Evolutionary conservation across 2,113 vertebrate species (phyloP).

Genomic region (Origma solitaria): DNA sequence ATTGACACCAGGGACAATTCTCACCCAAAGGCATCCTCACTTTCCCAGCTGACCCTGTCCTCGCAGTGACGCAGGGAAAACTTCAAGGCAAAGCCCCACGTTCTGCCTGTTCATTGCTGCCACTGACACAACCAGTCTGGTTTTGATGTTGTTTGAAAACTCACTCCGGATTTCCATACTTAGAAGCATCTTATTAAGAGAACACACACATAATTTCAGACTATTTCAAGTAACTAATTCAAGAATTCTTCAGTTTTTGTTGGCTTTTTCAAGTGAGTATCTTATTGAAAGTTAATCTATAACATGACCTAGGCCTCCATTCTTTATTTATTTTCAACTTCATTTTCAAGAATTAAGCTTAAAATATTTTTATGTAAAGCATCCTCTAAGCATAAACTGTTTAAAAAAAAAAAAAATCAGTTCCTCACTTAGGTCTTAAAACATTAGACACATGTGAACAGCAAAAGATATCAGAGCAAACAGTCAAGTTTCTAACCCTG

Average conservation of each 20-base stretch:
- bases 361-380: neutral
- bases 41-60: neutral
- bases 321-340: neutral
- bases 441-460: rapidly evolving
- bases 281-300: neutral
- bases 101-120: neutral
- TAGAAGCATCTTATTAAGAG: neutral
- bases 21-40: neutral
- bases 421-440: neutral
- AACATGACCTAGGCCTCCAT: neutral
- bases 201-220: neutral
- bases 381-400: neutral
- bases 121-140: neutral
- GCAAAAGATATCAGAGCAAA: neutral
- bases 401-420: neutral
- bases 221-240: neutral
- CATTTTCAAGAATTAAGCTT: neutral
- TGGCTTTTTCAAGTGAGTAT: neutral
- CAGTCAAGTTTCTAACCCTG: neutral
- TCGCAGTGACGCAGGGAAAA: neutral
- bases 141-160: neutral
- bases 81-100: neutral
- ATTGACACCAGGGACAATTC: neutral
- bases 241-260: neutral
- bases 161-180: neutral